phyloP scores from a whole-genome alignment of 2,888 invertebrate genomes.

The Petrolisthes cinctipes region DNA sequence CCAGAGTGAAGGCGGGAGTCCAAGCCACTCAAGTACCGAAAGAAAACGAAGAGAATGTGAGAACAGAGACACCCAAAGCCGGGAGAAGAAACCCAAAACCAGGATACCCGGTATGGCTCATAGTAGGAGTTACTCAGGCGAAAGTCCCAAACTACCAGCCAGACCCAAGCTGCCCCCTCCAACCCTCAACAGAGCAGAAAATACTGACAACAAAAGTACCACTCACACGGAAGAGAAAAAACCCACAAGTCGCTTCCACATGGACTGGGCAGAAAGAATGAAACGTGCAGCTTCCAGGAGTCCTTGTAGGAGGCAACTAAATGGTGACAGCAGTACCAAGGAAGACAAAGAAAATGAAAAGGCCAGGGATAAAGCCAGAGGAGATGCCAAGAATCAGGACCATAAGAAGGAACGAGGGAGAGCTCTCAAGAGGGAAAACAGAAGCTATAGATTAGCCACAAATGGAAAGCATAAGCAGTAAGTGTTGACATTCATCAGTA shows the following conservation, averaged over 20 bases:
- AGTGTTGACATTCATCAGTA: background rate
- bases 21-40: slow-evolving; percentile 29
- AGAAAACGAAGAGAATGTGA: slow-evolving; percentile 49
- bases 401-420: slow-evolving; percentile 49
- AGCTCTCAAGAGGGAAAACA: slow-evolving; percentile 49
- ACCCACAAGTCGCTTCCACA: slow-evolving; percentile 1
- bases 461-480: slow-evolving; percentile 58
- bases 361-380: slow-evolving; percentile 41
- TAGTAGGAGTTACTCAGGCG: slow-evolving; percentile 51
- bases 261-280: slow-evolving; percentile 51
- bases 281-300: slow-evolving; percentile 45
- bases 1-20: slow-evolving; percentile 40
- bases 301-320: slow-evolving; percentile 33
- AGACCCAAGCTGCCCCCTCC: slow-evolving; percentile 46
- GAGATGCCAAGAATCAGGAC: slow-evolving; percentile 27
- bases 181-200: slow-evolving; percentile 28
- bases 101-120: slow-evolving; percentile 26
- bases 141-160: slow-evolving; percentile 41
- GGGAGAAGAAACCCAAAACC: slow-evolving; percentile 53
- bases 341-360: slow-evolving; percentile 62
- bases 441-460: slow-evolving; percentile 30
- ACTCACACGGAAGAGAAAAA: slow-evolving; percentile 50
- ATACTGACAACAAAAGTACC: slow-evolving; percentile 32
- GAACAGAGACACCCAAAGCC: slow-evolving; percentile 43
- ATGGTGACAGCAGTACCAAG: slow-evolving; percentile 13